Conservation (phyloP, 2,888 invertebrate genomes). For the Abscondita cerata region DNA sequence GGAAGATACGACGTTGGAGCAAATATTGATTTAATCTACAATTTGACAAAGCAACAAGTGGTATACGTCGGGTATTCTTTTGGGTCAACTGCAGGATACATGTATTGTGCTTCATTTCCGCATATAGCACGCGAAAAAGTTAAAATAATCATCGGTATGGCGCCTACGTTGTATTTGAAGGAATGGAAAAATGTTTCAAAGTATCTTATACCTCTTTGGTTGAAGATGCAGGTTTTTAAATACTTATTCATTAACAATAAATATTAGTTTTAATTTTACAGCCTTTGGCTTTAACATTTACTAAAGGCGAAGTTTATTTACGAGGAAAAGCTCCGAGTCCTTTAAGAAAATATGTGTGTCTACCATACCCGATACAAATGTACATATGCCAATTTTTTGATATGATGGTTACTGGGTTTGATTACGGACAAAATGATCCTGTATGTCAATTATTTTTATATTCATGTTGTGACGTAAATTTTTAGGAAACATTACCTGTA, state of each 20-base stretch:
- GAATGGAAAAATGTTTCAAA: neutral
- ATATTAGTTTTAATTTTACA: neutral
- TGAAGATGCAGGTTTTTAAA: too few species aligned
- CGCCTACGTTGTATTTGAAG: slow-evolving; percentile 56
- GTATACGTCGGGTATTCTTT: slow-evolving; percentile 86
- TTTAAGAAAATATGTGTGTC: slow-evolving; percentile 15
- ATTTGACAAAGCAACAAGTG: slow-evolving; percentile 47
- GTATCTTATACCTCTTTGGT: neutral
- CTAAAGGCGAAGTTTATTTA: slow-evolving; percentile 7
- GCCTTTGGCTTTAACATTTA: neutral
- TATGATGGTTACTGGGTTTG: slow-evolving; percentile 31
- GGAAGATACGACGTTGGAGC: slow-evolving; percentile 34
- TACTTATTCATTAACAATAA: too few species aligned
- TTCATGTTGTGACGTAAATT: too few species aligned
- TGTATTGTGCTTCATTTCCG: slow-evolving; percentile 68
- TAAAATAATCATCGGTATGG: slow-evolving; percentile 66
- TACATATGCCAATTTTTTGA: slow-evolving; percentile 32
- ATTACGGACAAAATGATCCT: slow-evolving; percentile 38
- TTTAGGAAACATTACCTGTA: slow-evolving; percentile 53
- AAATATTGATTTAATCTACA: slow-evolving; percentile 30
- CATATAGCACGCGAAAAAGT: slow-evolving; percentile 70
- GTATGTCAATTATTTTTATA: slow-evolving; percentile 24
- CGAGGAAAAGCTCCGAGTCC: neutral
- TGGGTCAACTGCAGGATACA: slow-evolving; percentile 76
- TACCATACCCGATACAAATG: slow-evolving; percentile 35